Evolutionary conservation across 1,140 invertebrate genomes (phyloP).

Genomic region (Proales similis): DNA sequence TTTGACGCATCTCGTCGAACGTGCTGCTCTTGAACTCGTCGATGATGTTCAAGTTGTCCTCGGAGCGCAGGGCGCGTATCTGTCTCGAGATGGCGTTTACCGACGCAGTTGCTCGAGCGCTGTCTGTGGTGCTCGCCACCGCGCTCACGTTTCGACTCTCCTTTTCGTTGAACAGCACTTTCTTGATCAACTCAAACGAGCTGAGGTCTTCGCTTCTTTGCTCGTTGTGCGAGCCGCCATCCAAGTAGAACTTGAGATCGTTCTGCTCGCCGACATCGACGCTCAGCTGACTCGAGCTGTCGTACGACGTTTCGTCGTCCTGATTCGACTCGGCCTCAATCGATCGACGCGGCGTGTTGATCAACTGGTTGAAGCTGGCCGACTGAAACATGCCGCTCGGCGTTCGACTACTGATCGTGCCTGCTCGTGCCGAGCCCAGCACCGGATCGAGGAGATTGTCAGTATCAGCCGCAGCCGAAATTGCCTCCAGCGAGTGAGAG

Average conservation of each 20-base stretch:
- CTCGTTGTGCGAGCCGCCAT: not conserved
- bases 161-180: slow-evolving; percentile 11
- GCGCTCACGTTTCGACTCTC: slow-evolving; percentile 24
- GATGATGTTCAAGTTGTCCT: slow-evolving; percentile 17
- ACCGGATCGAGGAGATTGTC: too few relatives aligned
- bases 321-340: slow-evolving; percentile 16
- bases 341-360: slow-evolving; percentile 18
- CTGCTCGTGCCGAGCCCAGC: too few relatives aligned
- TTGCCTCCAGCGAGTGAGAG: not conserved
- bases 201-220: not conserved
- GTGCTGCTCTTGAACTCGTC: slow-evolving; percentile 9
- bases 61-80: too few relatives aligned
- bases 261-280: slow-evolving; percentile 2
- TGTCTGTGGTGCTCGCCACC: too few relatives aligned
- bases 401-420: too few relatives aligned
- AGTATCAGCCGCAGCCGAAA: not conserved
- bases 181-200: slow-evolving; percentile 12
- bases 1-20: slow-evolving; percentile 25
- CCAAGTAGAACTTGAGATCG: not conserved
- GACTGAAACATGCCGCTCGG: not conserved
- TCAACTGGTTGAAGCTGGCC: not conserved
- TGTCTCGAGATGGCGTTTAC: too few relatives aligned
- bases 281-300: slow-evolving; percentile 29
- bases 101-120: too few relatives aligned
- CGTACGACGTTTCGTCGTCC: slow-evolving; percentile 34